A percentile compares a stretch with the other conserved stretches of the same genome.
Evolutionary conservation across 1,140 invertebrate genomes (phyloP).

Genomic region (Drosophila lowei): DNA sequence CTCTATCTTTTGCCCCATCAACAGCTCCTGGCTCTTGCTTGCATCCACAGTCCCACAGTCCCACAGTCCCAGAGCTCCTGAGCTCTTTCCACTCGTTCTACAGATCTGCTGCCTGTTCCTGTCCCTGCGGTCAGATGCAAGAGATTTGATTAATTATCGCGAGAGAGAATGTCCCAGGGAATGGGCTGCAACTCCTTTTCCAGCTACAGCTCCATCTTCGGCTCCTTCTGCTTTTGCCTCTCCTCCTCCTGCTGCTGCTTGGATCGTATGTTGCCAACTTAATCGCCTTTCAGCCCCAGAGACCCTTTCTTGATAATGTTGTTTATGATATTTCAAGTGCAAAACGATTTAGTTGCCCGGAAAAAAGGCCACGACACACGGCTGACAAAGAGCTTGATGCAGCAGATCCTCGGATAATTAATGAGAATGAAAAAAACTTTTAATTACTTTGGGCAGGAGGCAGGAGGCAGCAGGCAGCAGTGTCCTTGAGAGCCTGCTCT

Average conservation of each 20-base stretch:
- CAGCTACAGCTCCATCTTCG: neutral
- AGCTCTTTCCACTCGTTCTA: too few species aligned
- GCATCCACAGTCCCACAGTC: too few species aligned
- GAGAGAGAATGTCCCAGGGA: constrained; percentile 34
- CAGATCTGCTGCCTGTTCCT: constrained; percentile 2
- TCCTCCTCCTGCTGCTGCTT: constrained; percentile 58
- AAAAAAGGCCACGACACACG: neutral
- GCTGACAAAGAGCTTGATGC: constrained; percentile 4
- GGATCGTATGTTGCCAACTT: constrained; percentile 69
- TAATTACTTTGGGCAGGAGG: constrained; percentile 53
- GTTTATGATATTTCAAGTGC: constrained; percentile 53
- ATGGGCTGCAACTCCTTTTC: constrained; percentile 22
- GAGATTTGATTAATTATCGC: constrained; percentile 53
- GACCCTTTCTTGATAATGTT: constrained; percentile 76
- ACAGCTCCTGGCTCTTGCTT: constrained; percentile 23
- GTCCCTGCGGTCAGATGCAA: constrained; percentile 47
- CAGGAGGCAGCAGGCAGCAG: neutral
- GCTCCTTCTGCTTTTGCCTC: neutral
- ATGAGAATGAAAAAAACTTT: constrained; percentile 77
- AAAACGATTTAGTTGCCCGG: constrained; percentile 64
- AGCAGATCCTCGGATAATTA: constrained; percentile 56
- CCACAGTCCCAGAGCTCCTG: too few species aligned
- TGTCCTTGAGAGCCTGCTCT: constrained; percentile 51
- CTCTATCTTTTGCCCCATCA: constrained; percentile 43
- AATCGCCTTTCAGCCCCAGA: constrained; percentile 71